phyloP scores from a whole-genome alignment of 2,113 vertebrate genomes.

The Peromyscus leucopus region DNA sequence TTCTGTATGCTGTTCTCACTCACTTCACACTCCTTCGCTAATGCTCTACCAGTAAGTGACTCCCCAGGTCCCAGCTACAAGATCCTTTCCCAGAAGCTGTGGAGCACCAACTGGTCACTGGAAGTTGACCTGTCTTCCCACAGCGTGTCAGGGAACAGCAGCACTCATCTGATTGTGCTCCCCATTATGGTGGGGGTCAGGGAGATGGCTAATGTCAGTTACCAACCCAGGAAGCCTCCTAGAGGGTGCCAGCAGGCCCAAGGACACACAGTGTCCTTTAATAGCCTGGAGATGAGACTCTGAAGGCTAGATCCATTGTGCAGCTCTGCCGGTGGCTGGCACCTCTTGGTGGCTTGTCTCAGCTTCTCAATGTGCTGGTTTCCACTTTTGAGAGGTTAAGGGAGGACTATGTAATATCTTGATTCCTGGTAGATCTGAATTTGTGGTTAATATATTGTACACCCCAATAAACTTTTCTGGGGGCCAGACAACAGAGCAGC shows the following conservation, averaged over 20 bases:
- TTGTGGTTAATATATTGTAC: neutral
- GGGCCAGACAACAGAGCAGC: too few relatives aligned
- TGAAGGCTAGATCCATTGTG: neutral
- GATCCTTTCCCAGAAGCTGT: neutral
- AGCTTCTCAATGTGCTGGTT: neutral
- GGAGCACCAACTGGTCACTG: neutral
- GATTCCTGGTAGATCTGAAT: neutral
- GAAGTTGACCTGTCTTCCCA: neutral
- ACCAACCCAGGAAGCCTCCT: neutral
- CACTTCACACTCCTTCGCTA: neutral
- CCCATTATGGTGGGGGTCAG: too few relatives aligned
- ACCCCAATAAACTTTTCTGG: too few relatives aligned
- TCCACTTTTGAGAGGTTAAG: neutral
- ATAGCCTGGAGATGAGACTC: neutral
- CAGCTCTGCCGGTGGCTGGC: neutral
- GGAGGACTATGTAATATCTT: neutral
- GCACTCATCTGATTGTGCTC: neutral
- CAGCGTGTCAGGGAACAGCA: neutral
- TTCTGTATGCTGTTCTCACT: neutral
- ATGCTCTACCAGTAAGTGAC: too few relatives aligned
- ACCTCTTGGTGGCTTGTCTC: neutral
- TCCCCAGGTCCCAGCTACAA: neutral
- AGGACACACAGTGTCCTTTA: rapidly evolving
- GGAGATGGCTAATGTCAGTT: neutral
- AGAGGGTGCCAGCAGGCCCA: neutral